A percentile compares a stretch with the other conserved stretches of the same genome.
Conservation (phyloP, 2,113 vertebrate species). For the Eclectus roratus region DNA sequence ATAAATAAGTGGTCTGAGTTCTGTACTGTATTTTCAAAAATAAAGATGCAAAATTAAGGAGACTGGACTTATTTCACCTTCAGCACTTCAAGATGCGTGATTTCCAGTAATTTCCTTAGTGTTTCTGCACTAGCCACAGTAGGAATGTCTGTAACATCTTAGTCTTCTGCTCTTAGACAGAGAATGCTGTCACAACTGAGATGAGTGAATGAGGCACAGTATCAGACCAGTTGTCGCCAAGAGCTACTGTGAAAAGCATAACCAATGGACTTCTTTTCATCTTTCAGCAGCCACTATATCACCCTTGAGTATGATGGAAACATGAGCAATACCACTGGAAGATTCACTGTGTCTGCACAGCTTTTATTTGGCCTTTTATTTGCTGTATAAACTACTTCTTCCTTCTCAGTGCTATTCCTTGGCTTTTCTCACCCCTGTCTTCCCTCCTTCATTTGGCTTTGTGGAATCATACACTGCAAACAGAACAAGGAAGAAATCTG, state of each 20-base stretch:
- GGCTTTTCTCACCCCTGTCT: background rate
- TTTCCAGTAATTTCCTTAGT: background rate
- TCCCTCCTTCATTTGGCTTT: background rate
- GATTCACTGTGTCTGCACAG: background rate
- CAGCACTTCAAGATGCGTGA: background rate
- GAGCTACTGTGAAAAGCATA: background rate
- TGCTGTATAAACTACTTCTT: background rate
- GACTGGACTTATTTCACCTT: background rate
- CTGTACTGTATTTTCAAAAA: background rate
- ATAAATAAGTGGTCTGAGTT: background rate
- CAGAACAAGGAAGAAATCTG: background rate
- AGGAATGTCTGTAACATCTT: background rate
- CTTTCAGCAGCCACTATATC: background rate
- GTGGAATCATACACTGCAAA: background rate
- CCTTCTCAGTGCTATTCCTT: background rate
- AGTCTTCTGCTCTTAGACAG: background rate
- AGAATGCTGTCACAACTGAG: background rate
- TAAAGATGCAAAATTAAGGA: background rate
- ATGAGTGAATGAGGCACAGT: background rate
- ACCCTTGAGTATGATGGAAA: background rate
- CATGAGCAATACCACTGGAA: background rate
- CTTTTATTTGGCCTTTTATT: background rate
- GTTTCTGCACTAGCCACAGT: background rate
- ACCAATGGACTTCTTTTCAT: background rate
- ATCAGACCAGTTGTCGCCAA: background rate